Conservation (phyloP, 2,113 vertebrate genomes). For the human region GRCh38 chr2:49165501-49166000, state of each 20-base stretch:
- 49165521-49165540: not conserved
- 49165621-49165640: not conserved
- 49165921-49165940: not conserved
- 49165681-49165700: not conserved
- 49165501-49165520: not conserved
- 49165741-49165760: not conserved
- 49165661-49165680: not conserved
- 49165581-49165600: not conserved
- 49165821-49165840: not conserved
- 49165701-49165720: not conserved
- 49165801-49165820: no score
- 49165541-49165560: not conserved
- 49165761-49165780: not conserved
- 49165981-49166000: not conserved
- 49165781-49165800: not conserved
- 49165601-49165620: not conserved
- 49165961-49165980: not conserved
- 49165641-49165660: not conserved
- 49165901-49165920: not conserved
- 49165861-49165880: not conserved
- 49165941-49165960: not conserved
- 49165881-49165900: not conserved
- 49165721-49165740: not conserved
- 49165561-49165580: not conserved
- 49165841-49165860: not conserved